Conservation (phyloP, 2,113 vertebrate genomes). For the Lathamus discolor region DNA sequence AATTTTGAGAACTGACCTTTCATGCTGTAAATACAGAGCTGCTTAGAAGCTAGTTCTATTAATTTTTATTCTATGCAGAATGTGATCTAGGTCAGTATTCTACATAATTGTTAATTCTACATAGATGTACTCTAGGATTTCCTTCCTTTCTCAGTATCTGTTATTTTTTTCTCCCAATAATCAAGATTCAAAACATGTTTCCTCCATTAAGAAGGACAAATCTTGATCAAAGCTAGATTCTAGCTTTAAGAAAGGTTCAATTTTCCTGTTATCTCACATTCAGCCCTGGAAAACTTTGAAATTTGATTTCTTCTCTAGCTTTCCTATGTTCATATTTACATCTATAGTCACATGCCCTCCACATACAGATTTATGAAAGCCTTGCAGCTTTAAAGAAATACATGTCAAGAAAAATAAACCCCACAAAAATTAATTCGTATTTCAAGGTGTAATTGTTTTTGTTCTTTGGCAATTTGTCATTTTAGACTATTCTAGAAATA, state of each 20-base stretch:
- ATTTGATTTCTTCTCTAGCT: not conserved
- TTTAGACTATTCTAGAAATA: not conserved
- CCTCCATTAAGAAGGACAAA: not conserved
- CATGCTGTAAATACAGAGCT: not conserved
- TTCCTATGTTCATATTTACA: not conserved
- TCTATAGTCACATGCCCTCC: not conserved
- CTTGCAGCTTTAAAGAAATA: not conserved
- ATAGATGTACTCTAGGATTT: not conserved
- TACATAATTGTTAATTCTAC: not conserved
- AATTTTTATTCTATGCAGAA: not conserved
- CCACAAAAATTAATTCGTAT: not conserved
- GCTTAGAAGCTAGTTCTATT: not conserved
- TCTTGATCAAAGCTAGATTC: not conserved
- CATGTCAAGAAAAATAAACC: not conserved
- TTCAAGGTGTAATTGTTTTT: conserved; percentile 15
- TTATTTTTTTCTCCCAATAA: not conserved
- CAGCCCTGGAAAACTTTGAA: not conserved
- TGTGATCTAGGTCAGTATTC: not conserved
- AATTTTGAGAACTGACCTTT: not conserved
- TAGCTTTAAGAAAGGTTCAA: not conserved
- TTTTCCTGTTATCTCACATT: not conserved
- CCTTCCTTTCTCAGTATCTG: not conserved
- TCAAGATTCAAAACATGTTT: not conserved
- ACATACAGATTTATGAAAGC: not conserved
- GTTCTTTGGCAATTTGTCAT: conserved; percentile 33